A percentile compares a stretch with the other conserved stretches of the same genome.
Conservation (phyloP, 2,797 vertebrate species). For the Phataginus tricuspis region DNA sequence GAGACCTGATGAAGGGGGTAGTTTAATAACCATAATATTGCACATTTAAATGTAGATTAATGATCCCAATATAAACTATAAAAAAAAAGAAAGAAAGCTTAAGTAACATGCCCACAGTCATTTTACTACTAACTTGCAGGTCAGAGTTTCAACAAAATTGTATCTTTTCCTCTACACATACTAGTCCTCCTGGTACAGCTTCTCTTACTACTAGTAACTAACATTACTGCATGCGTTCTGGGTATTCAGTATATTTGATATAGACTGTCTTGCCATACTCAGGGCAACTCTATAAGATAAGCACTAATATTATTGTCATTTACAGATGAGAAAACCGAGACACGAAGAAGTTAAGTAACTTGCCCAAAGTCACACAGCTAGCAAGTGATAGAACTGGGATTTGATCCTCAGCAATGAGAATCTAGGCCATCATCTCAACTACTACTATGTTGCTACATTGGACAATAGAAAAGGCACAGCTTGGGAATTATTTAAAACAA, state of each 20-base stretch:
- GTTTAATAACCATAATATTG: too few relatives aligned
- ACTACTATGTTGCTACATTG: background rate
- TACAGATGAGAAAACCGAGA: constrained; percentile 39
- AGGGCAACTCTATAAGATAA: background rate
- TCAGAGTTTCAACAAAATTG: constrained; percentile 26
- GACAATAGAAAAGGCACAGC: background rate
- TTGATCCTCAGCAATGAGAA: background rate
- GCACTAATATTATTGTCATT: constrained; percentile 27
- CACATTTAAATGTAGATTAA: too few relatives aligned
- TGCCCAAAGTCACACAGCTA: background rate
- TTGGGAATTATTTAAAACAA: constrained; percentile 13
- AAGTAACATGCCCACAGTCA: background rate
- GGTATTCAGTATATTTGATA: background rate
- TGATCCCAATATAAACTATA: too few relatives aligned
- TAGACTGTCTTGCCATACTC: background rate
- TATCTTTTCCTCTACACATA: constrained; percentile 19
- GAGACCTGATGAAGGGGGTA: too few relatives aligned
- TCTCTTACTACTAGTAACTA: constrained; percentile 36
- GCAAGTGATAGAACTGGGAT: background rate
- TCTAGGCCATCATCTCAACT: background rate
- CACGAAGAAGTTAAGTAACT: constrained; percentile 2
- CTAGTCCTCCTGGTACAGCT: background rate
- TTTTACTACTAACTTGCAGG: background rate
- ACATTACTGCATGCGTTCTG: constrained; percentile 6
- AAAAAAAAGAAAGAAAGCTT: too few relatives aligned